Conservation (phyloP, 2,113 vertebrate genomes). For the Turnix velox region DNA sequence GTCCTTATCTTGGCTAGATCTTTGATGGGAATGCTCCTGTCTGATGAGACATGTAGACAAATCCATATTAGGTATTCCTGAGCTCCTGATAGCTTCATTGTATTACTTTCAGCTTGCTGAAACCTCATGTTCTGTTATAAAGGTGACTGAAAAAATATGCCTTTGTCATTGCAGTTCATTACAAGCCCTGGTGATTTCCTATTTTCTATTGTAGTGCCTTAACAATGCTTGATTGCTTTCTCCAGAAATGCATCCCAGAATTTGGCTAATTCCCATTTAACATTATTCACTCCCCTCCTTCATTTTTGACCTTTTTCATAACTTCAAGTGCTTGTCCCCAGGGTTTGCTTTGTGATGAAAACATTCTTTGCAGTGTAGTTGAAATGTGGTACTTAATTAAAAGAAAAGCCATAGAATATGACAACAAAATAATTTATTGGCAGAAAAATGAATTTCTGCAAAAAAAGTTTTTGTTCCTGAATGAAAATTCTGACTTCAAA, state of each 20-base stretch:
- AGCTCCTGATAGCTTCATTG: not conserved
- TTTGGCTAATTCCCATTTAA: not conserved
- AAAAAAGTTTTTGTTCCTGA: not conserved
- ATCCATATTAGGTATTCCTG: not conserved
- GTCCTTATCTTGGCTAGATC: conserved; percentile 33
- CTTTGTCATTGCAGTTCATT: not conserved
- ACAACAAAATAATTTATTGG: not conserved
- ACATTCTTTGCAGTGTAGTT: not conserved
- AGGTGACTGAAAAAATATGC: conserved; percentile 1
- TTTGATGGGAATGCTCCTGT: not conserved
- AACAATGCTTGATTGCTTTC: conserved; percentile 40
- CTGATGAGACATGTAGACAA: not conserved
- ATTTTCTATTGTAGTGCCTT: conserved; percentile 38
- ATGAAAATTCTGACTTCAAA: not conserved
- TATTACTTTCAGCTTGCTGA: not conserved
- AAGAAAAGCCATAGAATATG: not conserved
- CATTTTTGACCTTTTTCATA: conserved; percentile 30
- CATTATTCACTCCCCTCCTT: not conserved
- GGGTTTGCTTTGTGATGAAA: not conserved
- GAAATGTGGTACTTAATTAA: conserved; percentile 7
- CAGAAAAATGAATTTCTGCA: not conserved
- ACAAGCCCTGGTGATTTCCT: conserved; percentile 34
- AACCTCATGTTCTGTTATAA: not conserved
- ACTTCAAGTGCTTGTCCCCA: not conserved
- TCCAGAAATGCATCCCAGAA: not conserved